These are phyloP conservation scores for Rhagonycha lutea DNA, from an alignment of 2,888 invertebrate species.

Conservation along the genomic window DNA sequence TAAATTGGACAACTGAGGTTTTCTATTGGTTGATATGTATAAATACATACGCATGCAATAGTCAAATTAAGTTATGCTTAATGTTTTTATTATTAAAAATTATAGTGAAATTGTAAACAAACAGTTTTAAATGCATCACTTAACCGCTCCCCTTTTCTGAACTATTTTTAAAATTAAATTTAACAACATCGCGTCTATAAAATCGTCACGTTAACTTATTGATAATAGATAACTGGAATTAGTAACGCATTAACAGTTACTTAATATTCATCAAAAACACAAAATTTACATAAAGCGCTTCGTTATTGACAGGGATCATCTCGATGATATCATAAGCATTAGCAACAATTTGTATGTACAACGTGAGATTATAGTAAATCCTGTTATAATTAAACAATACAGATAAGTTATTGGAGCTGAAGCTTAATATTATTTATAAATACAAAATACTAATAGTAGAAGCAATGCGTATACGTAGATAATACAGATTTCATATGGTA, in stretches of 20 bases:
- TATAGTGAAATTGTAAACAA: neutral
- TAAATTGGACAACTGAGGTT: too few species aligned
- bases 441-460: neutral
- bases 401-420: neutral
- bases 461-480: neutral
- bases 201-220: neutral
- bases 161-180: neutral
- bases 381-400: neutral
- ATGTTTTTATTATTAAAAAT: neutral
- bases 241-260: neutral
- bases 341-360: neutral
- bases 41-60: too few species aligned
- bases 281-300: neutral
- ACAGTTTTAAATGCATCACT: neutral
- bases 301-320: neutral
- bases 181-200: neutral
- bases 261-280: neutral
- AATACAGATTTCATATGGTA: neutral
- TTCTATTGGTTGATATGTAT: too few species aligned
- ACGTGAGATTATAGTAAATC: neutral
- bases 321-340: neutral
- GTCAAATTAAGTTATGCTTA: too few species aligned
- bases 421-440: neutral
- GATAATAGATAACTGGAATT: neutral
- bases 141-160: neutral